Evolutionary conservation across 2,888 invertebrate genomes (phyloP).

Genomic region (Laothoe populi): DNA sequence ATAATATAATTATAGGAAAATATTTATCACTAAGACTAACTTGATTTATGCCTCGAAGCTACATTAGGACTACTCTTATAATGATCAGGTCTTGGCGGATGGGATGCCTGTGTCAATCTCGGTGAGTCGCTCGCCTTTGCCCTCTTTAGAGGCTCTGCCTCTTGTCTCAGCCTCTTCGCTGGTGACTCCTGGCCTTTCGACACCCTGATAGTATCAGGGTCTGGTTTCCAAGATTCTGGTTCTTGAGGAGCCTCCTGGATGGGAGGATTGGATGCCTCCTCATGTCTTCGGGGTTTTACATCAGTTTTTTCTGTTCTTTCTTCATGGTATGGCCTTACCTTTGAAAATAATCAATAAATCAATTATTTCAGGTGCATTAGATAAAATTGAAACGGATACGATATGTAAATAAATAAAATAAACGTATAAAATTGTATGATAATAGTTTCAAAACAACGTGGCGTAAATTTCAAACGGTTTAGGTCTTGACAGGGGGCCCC

Average conservation of each 20-base stretch:
- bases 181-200: constrained; percentile 73
- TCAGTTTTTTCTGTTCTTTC: constrained; percentile 63
- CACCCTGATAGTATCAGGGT: constrained; percentile 75
- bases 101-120: constrained; percentile 66
- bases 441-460: too few species aligned
- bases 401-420: too few species aligned
- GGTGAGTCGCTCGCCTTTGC: constrained; percentile 77
- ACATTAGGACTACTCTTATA: constrained; percentile 87
- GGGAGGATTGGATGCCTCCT: constrained; percentile 56
- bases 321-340: constrained; percentile 72
- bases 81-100: constrained; percentile 73
- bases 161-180: constrained; percentile 73
- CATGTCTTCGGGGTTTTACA: constrained; percentile 52
- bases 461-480: too few species aligned
- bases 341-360: neutral
- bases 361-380: neutral
- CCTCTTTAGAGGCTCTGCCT: constrained; percentile 76
- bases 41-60: constrained; percentile 77
- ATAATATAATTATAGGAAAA: too few species aligned
- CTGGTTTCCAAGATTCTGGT: constrained; percentile 66
- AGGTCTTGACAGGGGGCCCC: too few species aligned
- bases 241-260: constrained; percentile 52
- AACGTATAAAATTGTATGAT: too few species aligned
- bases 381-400: too few species aligned
- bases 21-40: constrained; percentile 51